Evolutionary conservation across 2,888 invertebrate species (phyloP).

Genomic region (Tuta absoluta): DNA sequence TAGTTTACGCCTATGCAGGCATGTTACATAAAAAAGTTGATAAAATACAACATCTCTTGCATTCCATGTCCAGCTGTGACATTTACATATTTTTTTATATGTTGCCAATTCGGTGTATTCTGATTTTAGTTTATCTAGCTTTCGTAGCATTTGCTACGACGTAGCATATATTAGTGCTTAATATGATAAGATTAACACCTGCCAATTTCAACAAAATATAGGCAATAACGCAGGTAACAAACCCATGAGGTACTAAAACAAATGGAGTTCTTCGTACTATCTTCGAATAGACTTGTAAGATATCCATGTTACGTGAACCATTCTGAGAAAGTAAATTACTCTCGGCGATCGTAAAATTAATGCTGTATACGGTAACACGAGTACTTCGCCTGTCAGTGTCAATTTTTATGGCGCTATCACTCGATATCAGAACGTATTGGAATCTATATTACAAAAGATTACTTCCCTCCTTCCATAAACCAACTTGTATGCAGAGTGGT

Average conservation of each 20-base stretch:
- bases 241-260: neutral
- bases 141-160: neutral
- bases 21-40: too few species aligned
- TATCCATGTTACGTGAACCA: conserved; percentile 52
- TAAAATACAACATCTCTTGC: too few species aligned
- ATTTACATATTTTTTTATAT: too few species aligned
- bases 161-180: neutral
- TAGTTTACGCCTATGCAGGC: too few species aligned
- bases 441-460: conserved; percentile 38
- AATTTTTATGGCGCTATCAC: conserved; percentile 72
- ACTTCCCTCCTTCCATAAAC: conserved; percentile 35
- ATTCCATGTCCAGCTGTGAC: too few species aligned
- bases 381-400: conserved; percentile 69
- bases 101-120: too few species aligned
- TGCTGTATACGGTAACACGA: conserved; percentile 71
- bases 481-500: conserved; percentile 30
- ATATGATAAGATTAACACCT: neutral
- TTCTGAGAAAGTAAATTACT: conserved; percentile 76
- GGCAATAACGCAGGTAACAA: neutral
- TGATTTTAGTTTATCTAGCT: too few species aligned
- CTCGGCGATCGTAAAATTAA: conserved; percentile 73
- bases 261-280: conserved; percentile 1
- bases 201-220: neutral
- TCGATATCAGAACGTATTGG: conserved; percentile 55
- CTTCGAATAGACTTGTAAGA: conserved; percentile 13